Evolutionary conservation across 2,888 invertebrate genomes (phyloP), one percentile per base, ranked within the genome.

Genomic region (Mantis religiosa): DNA sequence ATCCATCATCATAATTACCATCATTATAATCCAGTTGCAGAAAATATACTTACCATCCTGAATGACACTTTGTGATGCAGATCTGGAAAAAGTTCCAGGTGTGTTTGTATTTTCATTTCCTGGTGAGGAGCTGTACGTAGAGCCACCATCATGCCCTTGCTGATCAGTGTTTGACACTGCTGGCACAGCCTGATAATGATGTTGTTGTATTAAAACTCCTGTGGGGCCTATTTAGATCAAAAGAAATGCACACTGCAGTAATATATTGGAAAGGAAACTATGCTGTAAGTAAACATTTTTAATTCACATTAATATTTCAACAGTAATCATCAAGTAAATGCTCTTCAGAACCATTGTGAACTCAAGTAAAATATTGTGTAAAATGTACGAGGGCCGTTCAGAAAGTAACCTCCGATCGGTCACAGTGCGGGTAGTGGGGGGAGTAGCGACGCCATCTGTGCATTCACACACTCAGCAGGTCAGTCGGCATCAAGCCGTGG

Each of bases 161-260:
- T 90, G 89, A 14, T 89, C 89, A 54, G 89, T 84, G 8, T 87
- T 85, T 82, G 90, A 90, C n/a, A 88, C 84, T 7, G 96, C 94
- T 0, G 97, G 97, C 12, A 97, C 94, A 3, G 97, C 97, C 93
- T 98, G 98, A 92, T 98, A 98, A 92, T 98, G 98, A 94, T 98
- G 98, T 92, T 98, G 98, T 92, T 98, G 98, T 91, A 98, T 98
- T 84, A 98, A 93, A 28, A 98, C 97, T 8, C 98, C 98, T 0
- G 97, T 97, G 9, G 98, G 98, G 85, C 97, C 97, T 96, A 91
- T 85, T 89, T 28, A 54, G 28, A 89, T 89, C 34, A 89, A 88
- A 85, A 85, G 85, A 83, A 54, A 83, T 83, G 89, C 83, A 41
- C 85, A 88, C 82, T 84, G 84, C 85, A 89, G 89, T 71, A 47